These are phyloP conservation scores for Poecilia velifera DNA, from an alignment of 2,797 vertebrate genomes.

Conservation along the genomic window DNA sequence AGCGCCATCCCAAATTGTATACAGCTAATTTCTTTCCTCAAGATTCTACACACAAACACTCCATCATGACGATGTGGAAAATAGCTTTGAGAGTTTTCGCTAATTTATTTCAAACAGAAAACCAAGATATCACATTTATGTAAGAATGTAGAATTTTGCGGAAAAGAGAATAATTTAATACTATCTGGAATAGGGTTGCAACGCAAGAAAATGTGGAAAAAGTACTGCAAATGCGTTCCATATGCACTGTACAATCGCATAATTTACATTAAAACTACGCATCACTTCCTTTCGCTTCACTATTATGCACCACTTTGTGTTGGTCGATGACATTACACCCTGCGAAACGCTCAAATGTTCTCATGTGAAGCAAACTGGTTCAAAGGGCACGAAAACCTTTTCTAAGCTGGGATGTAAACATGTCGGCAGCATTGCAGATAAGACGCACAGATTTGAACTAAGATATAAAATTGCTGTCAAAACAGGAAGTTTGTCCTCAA, in stretches of 20 bases:
- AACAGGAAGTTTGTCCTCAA: conserved; percentile 1
- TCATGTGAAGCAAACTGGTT: neutral
- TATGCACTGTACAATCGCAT: neutral
- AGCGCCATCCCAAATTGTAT: neutral
- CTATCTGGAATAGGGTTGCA: neutral
- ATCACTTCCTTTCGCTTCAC: neutral
- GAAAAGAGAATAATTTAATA: neutral
- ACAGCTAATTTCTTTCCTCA: no score
- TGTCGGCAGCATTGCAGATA: neutral
- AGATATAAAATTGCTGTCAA: neutral
- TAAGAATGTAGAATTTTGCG: neutral
- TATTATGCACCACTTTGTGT: neutral
- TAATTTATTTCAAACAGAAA: neutral
- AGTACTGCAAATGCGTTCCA: neutral
- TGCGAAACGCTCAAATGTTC: neutral
- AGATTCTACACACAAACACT: no score
- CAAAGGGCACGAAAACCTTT: neutral
- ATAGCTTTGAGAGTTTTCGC: neutral
- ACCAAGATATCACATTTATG: neutral
- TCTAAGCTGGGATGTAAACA: neutral
- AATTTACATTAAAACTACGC: neutral
- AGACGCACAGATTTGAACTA: neutral
- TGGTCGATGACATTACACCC: neutral
- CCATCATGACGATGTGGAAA: no score
- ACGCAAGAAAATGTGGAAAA: neutral